Evolutionary conservation across 2,113 vertebrate genomes (phyloP), one percentile per base, ranked within the genome.

Genomic region (Octodon degus): DNA sequence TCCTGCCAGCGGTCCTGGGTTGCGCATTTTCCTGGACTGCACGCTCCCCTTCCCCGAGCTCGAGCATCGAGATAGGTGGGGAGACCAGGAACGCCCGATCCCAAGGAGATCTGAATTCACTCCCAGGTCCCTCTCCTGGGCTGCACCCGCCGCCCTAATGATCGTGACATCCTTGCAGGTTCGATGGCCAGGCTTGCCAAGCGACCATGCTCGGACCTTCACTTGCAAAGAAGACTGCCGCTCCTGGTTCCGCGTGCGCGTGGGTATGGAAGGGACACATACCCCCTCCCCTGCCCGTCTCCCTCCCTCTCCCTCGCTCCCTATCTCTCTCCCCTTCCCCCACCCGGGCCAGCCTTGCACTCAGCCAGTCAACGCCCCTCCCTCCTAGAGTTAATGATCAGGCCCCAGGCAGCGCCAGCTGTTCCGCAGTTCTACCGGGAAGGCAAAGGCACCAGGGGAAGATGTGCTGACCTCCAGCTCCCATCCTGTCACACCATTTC

Each of bases 401-500:
- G 65, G 83, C 80, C 53, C 1, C 7, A 63, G 17, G 87, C 92
- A 89, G 80, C 2, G 2, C 68, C 87, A 91, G 84, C 86, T 95
- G 77, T 67, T 65, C 43, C 17, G 74, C 40, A 50, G 74, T 14
- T 50, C 77, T 2, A 0, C 0, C 17, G 88, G 63, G 27, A 91
- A 93, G 50, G 43, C n/a, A 12, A 60, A 40, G n/a, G 84, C 27
- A 25, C 0, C 70, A 76, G 55, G 1, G 5, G 63, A 76, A 77
- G 12, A 27, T 7, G 13, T 3, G 27, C 40, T 43, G 30, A 22
- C 43, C 63, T 70, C 86, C 70, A 68, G 55, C 53, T 67, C 25
- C 16, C 1, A 0, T 5, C 27, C 14, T 2, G 0, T 24, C 0
- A 0, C 47, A 34, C 40, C 2, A 0, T 37, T 74, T 63, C 34